These are phyloP conservation scores for Pseudanteris insignis DNA, from an alignment of 2,888 invertebrate genomes.

Conservation along the genomic window DNA sequence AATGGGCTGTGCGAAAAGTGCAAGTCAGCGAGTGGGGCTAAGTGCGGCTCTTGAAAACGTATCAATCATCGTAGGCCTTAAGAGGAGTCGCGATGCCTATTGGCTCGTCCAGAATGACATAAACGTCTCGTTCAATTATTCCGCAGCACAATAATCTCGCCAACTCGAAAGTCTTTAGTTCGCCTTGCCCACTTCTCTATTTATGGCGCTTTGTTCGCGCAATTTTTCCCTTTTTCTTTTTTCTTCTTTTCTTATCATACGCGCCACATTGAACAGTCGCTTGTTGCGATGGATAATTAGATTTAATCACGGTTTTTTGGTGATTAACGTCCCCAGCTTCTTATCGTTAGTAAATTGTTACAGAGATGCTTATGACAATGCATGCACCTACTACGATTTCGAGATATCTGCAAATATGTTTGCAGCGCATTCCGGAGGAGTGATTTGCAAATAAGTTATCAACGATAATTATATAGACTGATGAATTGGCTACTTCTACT, in stretches of 20 bases:
- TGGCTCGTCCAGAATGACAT: constrained; percentile 34
- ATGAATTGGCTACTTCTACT: no score
- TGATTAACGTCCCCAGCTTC: no score
- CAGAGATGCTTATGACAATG: no score
- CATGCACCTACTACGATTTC: no score
- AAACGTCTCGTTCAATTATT: constrained; percentile 33
- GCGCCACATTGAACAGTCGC: not conserved
- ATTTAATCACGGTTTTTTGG: constrained; percentile 1
- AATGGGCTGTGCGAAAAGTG: constrained; percentile 17
- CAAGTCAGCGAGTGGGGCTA: constrained; percentile 32
- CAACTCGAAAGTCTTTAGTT: not conserved
- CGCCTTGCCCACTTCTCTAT: not conserved
- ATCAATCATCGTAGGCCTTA: constrained; percentile 33
- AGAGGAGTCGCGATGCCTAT: constrained; percentile 23
- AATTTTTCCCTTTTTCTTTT: no score
- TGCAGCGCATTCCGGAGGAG: no score
- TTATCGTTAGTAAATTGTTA: no score
- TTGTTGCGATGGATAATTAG: constrained; percentile 3
- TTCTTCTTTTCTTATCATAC: no score
- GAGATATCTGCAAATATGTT: no score
- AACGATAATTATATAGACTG: no score
- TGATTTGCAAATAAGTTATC: no score
- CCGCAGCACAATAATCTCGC: constrained; percentile 5
- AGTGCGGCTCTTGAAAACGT: constrained; percentile 34
- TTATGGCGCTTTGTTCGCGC: constrained; percentile 22